Percentiles rank a stretch among this genome's conserved stretches.
Conservation (phyloP, 2,113 vertebrate species). For the Eurypyga helias region DNA sequence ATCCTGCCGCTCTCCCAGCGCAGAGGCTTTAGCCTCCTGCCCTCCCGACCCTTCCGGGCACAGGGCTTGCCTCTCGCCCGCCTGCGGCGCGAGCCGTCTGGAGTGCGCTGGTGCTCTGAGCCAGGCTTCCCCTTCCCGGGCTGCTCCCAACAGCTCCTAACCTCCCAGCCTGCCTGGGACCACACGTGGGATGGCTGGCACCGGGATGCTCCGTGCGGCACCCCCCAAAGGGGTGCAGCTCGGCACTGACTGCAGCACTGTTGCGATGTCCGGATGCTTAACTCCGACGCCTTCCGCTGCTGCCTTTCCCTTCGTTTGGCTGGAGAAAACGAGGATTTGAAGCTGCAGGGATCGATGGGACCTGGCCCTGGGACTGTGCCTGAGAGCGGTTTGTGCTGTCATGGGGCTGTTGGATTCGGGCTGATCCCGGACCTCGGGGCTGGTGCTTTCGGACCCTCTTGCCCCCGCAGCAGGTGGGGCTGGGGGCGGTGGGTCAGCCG, state of each 20-base stretch:
- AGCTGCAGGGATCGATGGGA: background rate
- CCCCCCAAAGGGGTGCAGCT: background rate
- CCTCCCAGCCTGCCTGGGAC: background rate
- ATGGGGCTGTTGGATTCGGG: accelerated
- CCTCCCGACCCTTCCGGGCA: background rate
- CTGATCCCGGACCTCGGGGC: background rate
- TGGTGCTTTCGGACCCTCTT: background rate
- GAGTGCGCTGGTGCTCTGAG: background rate
- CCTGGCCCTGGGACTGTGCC: background rate
- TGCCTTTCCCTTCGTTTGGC: accelerated
- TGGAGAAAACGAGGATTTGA: background rate
- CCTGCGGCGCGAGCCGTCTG: background rate
- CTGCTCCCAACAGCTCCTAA: background rate
- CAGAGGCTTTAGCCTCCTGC: background rate
- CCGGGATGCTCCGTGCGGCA: accelerated
- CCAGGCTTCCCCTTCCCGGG: background rate
- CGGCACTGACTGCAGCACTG: background rate
- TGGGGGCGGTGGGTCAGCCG: background rate
- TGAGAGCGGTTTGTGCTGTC: background rate
- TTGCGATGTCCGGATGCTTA: accelerated
- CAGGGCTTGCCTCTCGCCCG: background rate
- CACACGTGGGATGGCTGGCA: background rate
- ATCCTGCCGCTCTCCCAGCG: background rate
- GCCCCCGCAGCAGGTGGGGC: background rate
- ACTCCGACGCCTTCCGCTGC: background rate